phyloP scores from a whole-genome alignment of 2,113 vertebrate genomes.

The Panurus biarmicus region DNA sequence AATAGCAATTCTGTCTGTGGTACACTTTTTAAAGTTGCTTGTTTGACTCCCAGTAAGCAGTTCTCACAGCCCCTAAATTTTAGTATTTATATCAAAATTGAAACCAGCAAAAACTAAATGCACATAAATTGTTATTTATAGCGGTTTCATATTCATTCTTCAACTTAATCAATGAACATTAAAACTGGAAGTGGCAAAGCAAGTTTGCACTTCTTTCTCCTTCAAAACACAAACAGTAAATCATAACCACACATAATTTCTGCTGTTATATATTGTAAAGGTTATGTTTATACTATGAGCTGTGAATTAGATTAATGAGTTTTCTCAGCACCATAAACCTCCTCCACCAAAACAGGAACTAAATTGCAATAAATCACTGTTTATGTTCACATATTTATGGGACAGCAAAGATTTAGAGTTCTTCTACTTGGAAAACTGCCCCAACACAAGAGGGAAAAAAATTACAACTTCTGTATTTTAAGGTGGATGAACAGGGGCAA shows the following conservation, averaged over 20 bases:
- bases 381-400: slow-evolving; percentile 73
- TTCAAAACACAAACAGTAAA: slow-evolving; percentile 67
- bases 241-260: slow-evolving; percentile 67
- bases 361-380: slow-evolving; percentile 74
- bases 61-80: neutral
- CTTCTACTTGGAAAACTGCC: slow-evolving; percentile 54
- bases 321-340: slow-evolving; percentile 73
- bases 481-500: slow-evolving; percentile 41
- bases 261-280: slow-evolving; percentile 72
- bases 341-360: slow-evolving; percentile 68
- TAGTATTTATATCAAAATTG: neutral
- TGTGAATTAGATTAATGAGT: slow-evolving; percentile 79
- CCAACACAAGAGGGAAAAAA: slow-evolving; percentile 57
- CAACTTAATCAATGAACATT: slow-evolving; percentile 58
- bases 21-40: neutral
- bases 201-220: slow-evolving; percentile 46
- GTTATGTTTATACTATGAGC: slow-evolving; percentile 74
- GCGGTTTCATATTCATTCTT: slow-evolving; percentile 46
- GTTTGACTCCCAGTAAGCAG: neutral
- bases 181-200: slow-evolving; percentile 49
- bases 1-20: neutral
- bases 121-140: slow-evolving; percentile 35
- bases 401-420: slow-evolving; percentile 67
- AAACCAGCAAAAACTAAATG: slow-evolving; percentile 13
- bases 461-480: slow-evolving; percentile 26